These are phyloP conservation scores for Epinephelus cyanopodus DNA, from an alignment of 2,113 vertebrate genomes.

Conservation along the genomic window DNA sequence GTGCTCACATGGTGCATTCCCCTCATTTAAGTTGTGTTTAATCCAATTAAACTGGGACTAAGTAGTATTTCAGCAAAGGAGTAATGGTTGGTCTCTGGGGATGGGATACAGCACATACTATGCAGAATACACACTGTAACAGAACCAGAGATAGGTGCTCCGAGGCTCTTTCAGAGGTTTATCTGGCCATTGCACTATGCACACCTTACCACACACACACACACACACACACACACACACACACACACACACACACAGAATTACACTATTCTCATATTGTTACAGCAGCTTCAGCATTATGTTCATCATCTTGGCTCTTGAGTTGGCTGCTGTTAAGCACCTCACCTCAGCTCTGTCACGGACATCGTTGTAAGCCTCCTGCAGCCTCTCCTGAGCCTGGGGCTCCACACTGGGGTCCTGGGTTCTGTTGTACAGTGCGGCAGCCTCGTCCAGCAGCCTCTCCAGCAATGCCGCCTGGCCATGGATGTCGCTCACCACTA, in stretches of 20 bases:
- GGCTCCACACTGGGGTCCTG: conserved; percentile 91
- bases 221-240: no score
- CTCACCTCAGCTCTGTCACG: conserved; percentile 88
- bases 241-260: not conserved
- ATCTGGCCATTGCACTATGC: no score
- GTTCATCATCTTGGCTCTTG: not conserved
- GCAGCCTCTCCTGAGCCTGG: conserved; percentile 87
- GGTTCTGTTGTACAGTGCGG: conserved; percentile 87
- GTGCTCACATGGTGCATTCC: no score
- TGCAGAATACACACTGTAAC: no score
- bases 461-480: conserved; percentile 88
- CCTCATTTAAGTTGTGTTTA: no score
- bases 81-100: no score
- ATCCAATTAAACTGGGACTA: no score
- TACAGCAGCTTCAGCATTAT: not conserved
- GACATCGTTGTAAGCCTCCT: conserved; percentile 86
- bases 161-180: no score
- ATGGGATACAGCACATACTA: no score
- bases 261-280: not conserved
- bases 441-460: conserved; percentile 92
- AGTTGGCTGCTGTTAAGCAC: not conserved
- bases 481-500: conserved; percentile 86
- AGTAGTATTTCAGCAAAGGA: no score
- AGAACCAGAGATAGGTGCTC: no score
- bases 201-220: not conserved